A percentile compares a stretch with the other conserved stretches of the same genome.
Evolutionary conservation across 2,797 vertebrate species (phyloP).

Genomic region (Alouatta caraya): DNA sequence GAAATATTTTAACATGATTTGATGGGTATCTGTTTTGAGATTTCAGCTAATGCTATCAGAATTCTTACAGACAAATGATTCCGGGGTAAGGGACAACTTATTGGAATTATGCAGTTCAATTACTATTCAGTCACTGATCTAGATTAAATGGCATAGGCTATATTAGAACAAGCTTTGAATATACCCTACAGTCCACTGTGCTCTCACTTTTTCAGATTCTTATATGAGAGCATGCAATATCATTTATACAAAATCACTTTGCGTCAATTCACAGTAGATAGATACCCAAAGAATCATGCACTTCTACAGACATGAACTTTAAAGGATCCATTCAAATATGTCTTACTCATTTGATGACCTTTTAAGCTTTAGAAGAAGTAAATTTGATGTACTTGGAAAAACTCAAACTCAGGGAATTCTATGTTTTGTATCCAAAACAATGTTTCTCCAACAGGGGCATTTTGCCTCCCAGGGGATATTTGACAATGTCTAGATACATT

Average conservation of each 20-base stretch:
- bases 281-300: neutral
- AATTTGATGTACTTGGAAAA: neutral
- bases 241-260: conserved; percentile 13
- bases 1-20: conserved; percentile 67
- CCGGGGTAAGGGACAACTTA: neutral
- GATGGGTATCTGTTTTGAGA: conserved; percentile 75
- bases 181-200: neutral
- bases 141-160: conserved; percentile 63
- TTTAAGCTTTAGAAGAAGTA: neutral
- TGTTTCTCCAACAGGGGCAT: neutral
- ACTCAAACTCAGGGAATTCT: neutral
- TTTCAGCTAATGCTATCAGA: conserved; percentile 64
- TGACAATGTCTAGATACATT: neutral
- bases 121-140: conserved; percentile 46
- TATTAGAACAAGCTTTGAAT: conserved; percentile 57
- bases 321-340: neutral
- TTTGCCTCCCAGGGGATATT: neutral
- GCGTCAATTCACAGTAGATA: neutral
- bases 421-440: neutral
- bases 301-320: neutral
- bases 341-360: neutral
- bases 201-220: conserved; percentile 6
- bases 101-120: conserved; percentile 33
- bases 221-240: neutral
- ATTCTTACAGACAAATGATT: conserved; percentile 45